These are phyloP conservation scores for Limnodromus scolopaceus DNA, from an alignment of 2,797 vertebrate species.

Conservation along the genomic window DNA sequence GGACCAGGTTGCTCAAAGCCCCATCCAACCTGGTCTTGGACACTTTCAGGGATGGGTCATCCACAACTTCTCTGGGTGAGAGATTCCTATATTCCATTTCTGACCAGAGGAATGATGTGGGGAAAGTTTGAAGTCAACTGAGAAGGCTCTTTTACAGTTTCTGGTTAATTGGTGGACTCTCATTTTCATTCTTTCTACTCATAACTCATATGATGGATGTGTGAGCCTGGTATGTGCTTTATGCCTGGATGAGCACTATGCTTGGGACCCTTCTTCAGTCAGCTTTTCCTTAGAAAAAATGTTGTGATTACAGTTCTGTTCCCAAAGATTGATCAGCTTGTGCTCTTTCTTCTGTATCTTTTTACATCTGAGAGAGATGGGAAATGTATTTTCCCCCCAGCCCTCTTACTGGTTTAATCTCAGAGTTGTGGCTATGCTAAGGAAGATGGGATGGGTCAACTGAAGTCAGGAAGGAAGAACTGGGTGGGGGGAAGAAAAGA, in stretches of 20 bases:
- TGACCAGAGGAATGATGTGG: neutral
- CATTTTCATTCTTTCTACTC: neutral
- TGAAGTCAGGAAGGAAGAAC: neutral
- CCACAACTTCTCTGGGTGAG: too few species aligned
- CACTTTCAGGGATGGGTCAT: too few species aligned
- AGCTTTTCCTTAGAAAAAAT: neutral
- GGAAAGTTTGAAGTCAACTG: neutral
- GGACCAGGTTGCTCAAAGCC: too few species aligned
- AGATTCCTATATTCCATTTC: neutral
- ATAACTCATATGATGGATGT: neutral
- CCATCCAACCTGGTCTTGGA: too few species aligned
- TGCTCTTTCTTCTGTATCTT: neutral
- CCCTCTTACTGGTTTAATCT: neutral
- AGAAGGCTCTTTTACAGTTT: neutral
- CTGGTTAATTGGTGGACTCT: neutral
- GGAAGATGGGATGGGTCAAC: neutral
- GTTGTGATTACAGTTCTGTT: neutral
- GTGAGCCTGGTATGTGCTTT: neutral
- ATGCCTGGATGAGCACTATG: neutral
- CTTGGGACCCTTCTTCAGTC: neutral
- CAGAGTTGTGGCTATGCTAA: neutral
- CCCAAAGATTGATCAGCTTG: neutral
- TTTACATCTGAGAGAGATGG: neutral
- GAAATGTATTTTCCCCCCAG: neutral
- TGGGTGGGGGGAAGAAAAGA: neutral